Evolutionary conservation across 2,113 vertebrate species (phyloP).

Genomic region (Pelodiscus sinensis): DNA sequence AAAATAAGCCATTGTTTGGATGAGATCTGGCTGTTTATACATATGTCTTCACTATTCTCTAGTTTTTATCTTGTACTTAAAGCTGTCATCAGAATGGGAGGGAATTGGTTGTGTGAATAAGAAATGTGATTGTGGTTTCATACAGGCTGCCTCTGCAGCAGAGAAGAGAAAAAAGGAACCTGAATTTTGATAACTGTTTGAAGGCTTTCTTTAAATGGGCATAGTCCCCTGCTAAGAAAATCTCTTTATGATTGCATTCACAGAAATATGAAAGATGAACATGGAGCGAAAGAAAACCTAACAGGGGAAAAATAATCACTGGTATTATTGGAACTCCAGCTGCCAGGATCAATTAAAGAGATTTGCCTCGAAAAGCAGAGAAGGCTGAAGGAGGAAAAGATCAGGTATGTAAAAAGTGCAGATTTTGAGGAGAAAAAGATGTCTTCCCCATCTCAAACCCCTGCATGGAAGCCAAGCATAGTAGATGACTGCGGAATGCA

Average conservation of each 20-base stretch:
- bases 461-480: fast-evolving
- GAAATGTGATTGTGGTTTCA: conserved; percentile 26
- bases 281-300: conserved; percentile 34
- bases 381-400: not conserved
- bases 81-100: not conserved
- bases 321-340: conserved; percentile 21
- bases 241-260: conserved; percentile 33
- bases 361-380: conserved; percentile 39
- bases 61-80: conserved; percentile 31
- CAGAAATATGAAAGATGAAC: conserved; percentile 37
- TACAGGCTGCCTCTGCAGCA: conserved; percentile 53
- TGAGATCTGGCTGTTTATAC: not conserved
- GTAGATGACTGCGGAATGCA: not conserved
- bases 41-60: not conserved
- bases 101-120: conserved; percentile 24
- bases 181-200: conserved; percentile 53
- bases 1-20: not conserved
- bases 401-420: not conserved
- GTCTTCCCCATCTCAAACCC: not conserved
- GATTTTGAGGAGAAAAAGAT: not conserved
- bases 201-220: conserved; percentile 62
- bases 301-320: not conserved
- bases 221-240: conserved; percentile 41
- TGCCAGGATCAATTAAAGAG: conserved; percentile 14
- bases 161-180: conserved; percentile 58